Percentiles rank a stretch among this genome's conserved stretches.
Evolutionary conservation across 2,113 vertebrate genomes (phyloP).

Genomic region (Onychostoma macrolepis): DNA sequence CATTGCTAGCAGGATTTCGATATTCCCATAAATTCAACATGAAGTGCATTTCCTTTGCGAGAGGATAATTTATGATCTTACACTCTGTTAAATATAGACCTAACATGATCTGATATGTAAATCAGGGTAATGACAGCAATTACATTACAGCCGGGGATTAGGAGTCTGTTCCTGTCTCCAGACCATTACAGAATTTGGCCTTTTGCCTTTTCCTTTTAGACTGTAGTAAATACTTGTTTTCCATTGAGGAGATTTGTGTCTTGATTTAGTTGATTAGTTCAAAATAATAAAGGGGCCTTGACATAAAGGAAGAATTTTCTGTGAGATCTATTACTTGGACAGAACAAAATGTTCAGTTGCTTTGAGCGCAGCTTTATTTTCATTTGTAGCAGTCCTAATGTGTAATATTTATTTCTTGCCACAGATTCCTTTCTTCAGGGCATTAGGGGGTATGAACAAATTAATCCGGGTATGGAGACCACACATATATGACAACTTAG

Average conservation of each 20-base stretch:
- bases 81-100: not conserved
- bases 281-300: not conserved
- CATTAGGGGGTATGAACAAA: not conserved
- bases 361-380: not conserved
- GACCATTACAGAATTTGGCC: not conserved
- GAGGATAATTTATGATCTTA: not conserved
- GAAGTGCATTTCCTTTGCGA: not conserved
- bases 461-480: not conserved
- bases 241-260: not conserved
- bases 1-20: not conserved
- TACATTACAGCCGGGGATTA: not conserved
- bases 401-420: not conserved
- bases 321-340: not conserved
- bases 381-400: not conserved
- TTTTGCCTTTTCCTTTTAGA: not conserved
- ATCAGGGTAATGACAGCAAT: slow-evolving; percentile 7
- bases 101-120: slow-evolving; percentile 20
- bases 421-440: not conserved
- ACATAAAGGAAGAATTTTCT: not conserved
- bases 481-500: slow-evolving; percentile 14
- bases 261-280: not conserved
- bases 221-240: not conserved
- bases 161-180: not conserved
- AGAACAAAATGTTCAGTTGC: not conserved
- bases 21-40: not conserved